A percentile compares a stretch with the other conserved stretches of the same genome.
Evolutionary conservation across 2,888 invertebrate genomes (phyloP).

Genomic region (Platycheirus albimanus): DNA sequence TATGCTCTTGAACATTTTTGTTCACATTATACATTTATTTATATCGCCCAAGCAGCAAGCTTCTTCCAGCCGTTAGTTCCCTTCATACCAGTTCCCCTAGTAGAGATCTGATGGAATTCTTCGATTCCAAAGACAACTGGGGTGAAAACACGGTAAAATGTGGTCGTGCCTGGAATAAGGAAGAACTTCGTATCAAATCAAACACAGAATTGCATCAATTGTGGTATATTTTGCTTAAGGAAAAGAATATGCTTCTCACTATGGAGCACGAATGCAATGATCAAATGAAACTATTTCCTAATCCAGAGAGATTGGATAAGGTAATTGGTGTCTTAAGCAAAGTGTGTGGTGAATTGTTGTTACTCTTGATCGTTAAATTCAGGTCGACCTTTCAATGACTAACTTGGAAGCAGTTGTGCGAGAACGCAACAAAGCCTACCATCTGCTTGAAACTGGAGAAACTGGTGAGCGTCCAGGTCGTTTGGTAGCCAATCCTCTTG

Average conservation of each 20-base stretch:
- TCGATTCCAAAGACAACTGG: slow-evolving; percentile 94
- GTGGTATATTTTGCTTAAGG: slow-evolving; percentile 96
- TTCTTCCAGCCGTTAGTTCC: slow-evolving; percentile 19
- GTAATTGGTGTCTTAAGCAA: too few relatives aligned
- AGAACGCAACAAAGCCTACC: slow-evolving; percentile 96
- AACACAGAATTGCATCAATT: slow-evolving; percentile 98
- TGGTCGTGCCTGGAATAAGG: slow-evolving; percentile 93
- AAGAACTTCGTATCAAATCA: slow-evolving; percentile 96
- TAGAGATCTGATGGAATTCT: slow-evolving; percentile 92
- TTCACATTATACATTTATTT: not conserved
- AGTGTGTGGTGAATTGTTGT: not conserved
- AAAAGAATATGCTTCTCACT: slow-evolving; percentile 97
- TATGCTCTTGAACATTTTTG: not conserved
- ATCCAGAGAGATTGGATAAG: slow-evolving; percentile 96
- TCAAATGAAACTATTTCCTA: slow-evolving; percentile 89
- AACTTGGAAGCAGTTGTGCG: slow-evolving; percentile 95
- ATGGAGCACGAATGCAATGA: slow-evolving; percentile 94
- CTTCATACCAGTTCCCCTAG: slow-evolving; percentile 45
- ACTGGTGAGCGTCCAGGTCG: slow-evolving; percentile 90
- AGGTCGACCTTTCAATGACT: slow-evolving; percentile 95
- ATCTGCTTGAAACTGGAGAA: slow-evolving; percentile 93
- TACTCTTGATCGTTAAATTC: not conserved
- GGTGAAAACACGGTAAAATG: slow-evolving; percentile 88
- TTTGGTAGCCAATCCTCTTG: slow-evolving; percentile 85
- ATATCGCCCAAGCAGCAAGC: slow-evolving; percentile 3